Conservation (phyloP, 2,888 invertebrate genomes). For the Craniophora ligustri region DNA sequence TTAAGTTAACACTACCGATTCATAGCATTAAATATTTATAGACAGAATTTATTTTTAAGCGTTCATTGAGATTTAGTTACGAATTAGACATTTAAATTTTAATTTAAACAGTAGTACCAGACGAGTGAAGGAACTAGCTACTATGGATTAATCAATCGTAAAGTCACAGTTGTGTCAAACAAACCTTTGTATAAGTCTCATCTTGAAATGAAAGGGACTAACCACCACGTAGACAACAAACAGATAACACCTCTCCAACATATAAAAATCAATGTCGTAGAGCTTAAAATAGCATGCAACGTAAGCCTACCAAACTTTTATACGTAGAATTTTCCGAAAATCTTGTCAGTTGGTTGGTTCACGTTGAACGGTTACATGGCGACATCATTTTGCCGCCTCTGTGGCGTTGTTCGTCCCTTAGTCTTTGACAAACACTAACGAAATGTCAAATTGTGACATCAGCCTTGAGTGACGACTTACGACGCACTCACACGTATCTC, state of each 20-base stretch:
- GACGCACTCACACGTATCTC: constrained; percentile 9
- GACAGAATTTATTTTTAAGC: constrained; percentile 14
- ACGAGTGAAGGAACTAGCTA: too few species aligned
- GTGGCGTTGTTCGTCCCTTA: not conserved
- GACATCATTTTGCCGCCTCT: constrained; percentile 12
- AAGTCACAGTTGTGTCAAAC: too few species aligned
- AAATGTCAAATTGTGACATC: constrained; percentile 31
- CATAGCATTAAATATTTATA: constrained; percentile 53
- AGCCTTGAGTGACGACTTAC: constrained; percentile 21
- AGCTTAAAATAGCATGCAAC: too few species aligned
- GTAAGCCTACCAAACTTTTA: too few species aligned
- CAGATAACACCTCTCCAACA: too few species aligned
- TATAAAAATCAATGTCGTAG: too few species aligned
- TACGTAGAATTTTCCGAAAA: not conserved
- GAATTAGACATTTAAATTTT: not conserved
- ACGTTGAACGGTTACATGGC: constrained; percentile 4
- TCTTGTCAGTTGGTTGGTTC: not conserved
- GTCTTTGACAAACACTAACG: constrained; percentile 39
- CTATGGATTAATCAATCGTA: too few species aligned
- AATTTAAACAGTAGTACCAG: too few species aligned
- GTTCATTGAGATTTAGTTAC: not conserved
- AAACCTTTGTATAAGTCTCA: too few species aligned
- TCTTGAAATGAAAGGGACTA: too few species aligned
- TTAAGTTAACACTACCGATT: constrained; percentile 55
- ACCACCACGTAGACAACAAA: too few species aligned